Evolutionary conservation across 2,113 vertebrate species (phyloP).

Genomic region (Malurus cyaneus): DNA sequence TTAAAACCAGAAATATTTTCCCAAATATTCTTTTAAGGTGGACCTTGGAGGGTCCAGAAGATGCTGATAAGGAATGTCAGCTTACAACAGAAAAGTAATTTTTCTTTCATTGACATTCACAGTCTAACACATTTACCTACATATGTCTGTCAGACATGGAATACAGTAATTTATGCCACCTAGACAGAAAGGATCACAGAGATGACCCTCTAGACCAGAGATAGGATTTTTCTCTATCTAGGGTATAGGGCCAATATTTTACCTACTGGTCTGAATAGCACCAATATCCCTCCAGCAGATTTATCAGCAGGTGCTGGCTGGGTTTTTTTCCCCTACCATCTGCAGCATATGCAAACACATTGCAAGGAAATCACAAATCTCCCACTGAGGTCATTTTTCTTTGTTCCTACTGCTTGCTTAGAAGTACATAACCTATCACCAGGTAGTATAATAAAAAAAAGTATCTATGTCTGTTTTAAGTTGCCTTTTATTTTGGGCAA

Average conservation of each 20-base stretch:
- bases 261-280: not conserved
- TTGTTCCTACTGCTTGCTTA: constrained; percentile 5
- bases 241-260: not conserved
- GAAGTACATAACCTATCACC: not conserved
- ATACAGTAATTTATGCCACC: not conserved
- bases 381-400: constrained; percentile 18
- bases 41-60: not conserved
- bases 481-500: not conserved
- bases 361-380: constrained; percentile 19
- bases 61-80: not conserved
- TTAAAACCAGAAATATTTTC: not conserved
- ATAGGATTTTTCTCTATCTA: not conserved
- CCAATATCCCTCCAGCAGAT: not conserved
- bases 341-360: constrained; percentile 17
- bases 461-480: not conserved
- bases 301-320: constrained; percentile 8
- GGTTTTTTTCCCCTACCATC: not conserved
- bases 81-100: not conserved
- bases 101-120: not conserved
- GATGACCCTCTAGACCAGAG: not conserved
- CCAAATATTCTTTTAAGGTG: not conserved
- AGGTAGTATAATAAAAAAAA: not conserved
- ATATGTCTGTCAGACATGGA: not conserved
- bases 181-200: not conserved
- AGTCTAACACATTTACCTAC: not conserved